These are phyloP conservation scores for Clarias platycephalus DNA, from an alignment of 2,797 vertebrate species.

Conservation along the genomic window DNA sequence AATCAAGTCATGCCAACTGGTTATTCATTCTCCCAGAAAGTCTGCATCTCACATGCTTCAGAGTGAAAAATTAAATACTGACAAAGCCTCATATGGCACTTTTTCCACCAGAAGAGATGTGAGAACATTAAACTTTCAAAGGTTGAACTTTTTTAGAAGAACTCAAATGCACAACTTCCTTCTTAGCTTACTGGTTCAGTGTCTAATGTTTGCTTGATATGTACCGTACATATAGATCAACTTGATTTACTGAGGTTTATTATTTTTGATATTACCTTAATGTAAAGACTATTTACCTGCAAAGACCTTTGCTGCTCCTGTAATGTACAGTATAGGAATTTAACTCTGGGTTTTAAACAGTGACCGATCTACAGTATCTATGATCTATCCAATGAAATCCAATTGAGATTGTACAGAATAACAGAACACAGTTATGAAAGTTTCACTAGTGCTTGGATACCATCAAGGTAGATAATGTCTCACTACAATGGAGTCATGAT, in stretches of 20 bases:
- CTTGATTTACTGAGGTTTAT: background rate
- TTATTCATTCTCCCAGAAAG: conserved; percentile 15
- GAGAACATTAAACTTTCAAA: background rate
- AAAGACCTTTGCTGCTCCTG: background rate
- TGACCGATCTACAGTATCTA: too few relatives aligned
- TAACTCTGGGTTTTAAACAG: too few relatives aligned
- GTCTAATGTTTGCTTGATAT: background rate
- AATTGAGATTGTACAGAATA: too few relatives aligned
- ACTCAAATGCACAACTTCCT: background rate
- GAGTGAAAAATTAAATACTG: background rate
- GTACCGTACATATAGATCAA: background rate
- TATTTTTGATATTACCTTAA: background rate
- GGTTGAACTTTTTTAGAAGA: background rate
- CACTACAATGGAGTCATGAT: too few relatives aligned
- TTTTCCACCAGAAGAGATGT: background rate
- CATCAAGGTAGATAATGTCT: too few relatives aligned
- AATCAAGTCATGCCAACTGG: conserved; percentile 18
- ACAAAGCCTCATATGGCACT: background rate
- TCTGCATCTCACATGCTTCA: background rate
- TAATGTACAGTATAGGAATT: too few relatives aligned
- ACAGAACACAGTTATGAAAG: too few relatives aligned
- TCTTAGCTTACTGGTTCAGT: background rate
- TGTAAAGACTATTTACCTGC: background rate
- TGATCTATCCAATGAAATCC: too few relatives aligned
- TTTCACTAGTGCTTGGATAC: too few relatives aligned